phyloP scores from a whole-genome alignment of 1,140 invertebrate species.

The Coptotermes formosanus region DNA sequence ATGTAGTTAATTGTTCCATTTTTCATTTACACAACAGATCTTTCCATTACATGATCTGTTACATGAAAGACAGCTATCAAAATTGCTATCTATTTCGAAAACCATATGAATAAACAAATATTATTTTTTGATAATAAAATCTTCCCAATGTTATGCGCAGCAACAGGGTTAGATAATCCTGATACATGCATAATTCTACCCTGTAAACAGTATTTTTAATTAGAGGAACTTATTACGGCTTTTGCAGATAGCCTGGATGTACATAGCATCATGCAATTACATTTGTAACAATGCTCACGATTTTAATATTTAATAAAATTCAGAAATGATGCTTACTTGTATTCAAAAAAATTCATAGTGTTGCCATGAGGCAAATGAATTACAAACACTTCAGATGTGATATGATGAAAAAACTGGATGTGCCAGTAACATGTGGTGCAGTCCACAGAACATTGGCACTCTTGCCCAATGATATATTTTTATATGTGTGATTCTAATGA shows the following conservation, averaged over 20 bases:
- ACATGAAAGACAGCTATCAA: constrained; percentile 5
- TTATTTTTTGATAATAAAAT: neutral
- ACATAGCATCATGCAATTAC: neutral
- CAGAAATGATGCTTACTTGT: neutral
- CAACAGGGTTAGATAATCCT: neutral
- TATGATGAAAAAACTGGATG: neutral
- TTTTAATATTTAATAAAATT: neutral
- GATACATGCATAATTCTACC: neutral
- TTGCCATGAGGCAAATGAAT: neutral
- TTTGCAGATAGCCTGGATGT: neutral
- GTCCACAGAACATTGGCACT: neutral
- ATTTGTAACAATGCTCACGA: neutral
- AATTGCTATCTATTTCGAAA: neutral
- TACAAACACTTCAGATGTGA: neutral
- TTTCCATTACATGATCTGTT: neutral
- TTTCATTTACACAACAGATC: neutral
- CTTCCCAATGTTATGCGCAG: neutral
- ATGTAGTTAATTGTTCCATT: neutral
- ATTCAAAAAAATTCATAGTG: neutral
- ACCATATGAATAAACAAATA: neutral
- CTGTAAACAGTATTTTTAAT: too few species aligned
- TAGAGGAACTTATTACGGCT: neutral
- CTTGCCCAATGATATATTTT: neutral
- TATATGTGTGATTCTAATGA: neutral
- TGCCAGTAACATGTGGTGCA: neutral